Evolutionary conservation across 2,888 invertebrate genomes (phyloP).

Genomic region (Hyposoter didymator): DNA sequence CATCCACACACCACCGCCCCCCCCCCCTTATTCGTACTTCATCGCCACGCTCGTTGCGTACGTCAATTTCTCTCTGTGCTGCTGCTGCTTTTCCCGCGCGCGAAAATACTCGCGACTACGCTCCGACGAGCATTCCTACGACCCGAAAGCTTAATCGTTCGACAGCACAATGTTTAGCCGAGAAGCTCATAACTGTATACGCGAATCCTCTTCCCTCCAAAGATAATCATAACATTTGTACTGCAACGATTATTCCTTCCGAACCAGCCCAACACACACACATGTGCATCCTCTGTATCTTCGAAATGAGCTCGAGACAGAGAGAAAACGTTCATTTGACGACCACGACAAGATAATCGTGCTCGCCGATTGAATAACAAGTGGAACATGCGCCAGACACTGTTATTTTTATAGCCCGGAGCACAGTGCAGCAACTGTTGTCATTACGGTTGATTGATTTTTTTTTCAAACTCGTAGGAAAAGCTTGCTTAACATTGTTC

Average conservation of each 20-base stretch:
- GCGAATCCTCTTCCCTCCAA: slow-evolving; percentile 16
- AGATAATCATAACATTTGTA: slow-evolving; percentile 73
- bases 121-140: slow-evolving; percentile 62
- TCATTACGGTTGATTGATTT: not conserved
- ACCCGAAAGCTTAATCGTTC: slow-evolving; percentile 23
- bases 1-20: not conserved
- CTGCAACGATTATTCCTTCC: slow-evolving; percentile 11
- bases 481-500: not conserved
- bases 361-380: slow-evolving; percentile 3
- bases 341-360: not conserved
- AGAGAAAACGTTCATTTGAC: slow-evolving; percentile 6
- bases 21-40: too few species aligned
- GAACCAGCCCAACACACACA: not conserved
- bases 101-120: slow-evolving; percentile 62
- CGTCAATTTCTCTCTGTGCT: slow-evolving; percentile 3
- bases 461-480: not conserved
- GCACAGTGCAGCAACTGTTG: not conserved
- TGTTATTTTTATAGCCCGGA: not conserved
- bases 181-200: not conserved
- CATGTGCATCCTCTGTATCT: not conserved
- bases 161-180: slow-evolving; percentile 13
- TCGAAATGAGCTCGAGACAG: not conserved
- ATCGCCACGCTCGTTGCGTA: slow-evolving; percentile 20
- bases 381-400: not conserved
- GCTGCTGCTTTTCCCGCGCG: slow-evolving; percentile 45